A percentile compares a stretch with the other conserved stretches of the same genome.
Conservation (phyloP, 2,797 vertebrate species). For the Taenioides sp. region DNA sequence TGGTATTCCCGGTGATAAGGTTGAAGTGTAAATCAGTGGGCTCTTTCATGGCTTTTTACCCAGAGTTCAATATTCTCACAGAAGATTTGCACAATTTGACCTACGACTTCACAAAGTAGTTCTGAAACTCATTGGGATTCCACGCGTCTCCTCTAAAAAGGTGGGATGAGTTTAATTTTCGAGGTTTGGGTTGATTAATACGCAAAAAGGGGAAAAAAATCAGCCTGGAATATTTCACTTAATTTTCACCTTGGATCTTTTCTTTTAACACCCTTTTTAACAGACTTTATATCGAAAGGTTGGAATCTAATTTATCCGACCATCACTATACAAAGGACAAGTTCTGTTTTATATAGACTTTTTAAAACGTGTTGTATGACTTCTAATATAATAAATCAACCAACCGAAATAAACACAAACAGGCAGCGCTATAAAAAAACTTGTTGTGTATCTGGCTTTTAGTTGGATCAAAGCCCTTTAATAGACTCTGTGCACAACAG, state of each 20-base stretch:
- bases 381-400: no score
- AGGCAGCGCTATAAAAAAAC: no score
- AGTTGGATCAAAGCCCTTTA: no score
- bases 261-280: neutral
- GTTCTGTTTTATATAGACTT: neutral
- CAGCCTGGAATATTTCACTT: constrained; percentile 55
- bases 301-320: constrained; percentile 1
- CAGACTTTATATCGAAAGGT: constrained; percentile 1
- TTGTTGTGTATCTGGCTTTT: no score
- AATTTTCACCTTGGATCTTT: constrained; percentile 61
- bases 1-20: no score
- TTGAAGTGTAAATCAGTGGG: constrained; percentile 34
- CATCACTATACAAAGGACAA: neutral
- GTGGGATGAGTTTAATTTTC: constrained; percentile 30
- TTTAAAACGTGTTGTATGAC: neutral
- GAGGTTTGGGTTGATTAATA: constrained; percentile 54
- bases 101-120: constrained; percentile 29
- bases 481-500: no score
- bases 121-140: constrained; percentile 23
- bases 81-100: constrained; percentile 19
- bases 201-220: constrained; percentile 1
- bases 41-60: constrained; percentile 41
- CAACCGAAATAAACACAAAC: no score
- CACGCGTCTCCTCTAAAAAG: constrained; percentile 8
- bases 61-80: constrained; percentile 25